Conservation (phyloP, 2,113 vertebrate species). For the Podarcis muralis region DNA sequence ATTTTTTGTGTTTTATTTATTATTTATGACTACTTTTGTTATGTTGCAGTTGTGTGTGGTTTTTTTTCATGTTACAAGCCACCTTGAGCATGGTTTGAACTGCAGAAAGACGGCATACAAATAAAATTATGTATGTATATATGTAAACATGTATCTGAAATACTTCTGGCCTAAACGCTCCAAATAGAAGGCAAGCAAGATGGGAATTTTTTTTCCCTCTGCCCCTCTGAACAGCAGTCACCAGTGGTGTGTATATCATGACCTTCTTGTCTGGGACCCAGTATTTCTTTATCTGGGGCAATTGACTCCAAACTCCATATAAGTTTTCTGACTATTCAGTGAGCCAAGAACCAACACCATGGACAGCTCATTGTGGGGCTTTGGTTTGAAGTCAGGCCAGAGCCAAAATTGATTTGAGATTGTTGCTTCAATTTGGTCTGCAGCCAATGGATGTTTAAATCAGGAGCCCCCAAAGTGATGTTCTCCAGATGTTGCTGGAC, state of each 20-base stretch:
- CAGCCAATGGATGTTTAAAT: not conserved
- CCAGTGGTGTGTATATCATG: not conserved
- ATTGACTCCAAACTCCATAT: not conserved
- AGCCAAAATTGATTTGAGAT: not conserved
- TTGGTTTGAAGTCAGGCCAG: not conserved
- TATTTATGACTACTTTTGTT: too few relatives aligned
- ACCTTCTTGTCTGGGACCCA: not conserved
- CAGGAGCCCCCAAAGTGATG: too few relatives aligned
- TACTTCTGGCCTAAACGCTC: not conserved
- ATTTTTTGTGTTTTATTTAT: too few relatives aligned
- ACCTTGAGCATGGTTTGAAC: too few relatives aligned
- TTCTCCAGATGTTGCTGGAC: too few relatives aligned
- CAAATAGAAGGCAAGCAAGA: not conserved
- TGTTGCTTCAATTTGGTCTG: not conserved
- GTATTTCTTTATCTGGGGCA: not conserved
- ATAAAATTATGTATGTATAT: too few relatives aligned
- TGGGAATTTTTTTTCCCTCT: not conserved
- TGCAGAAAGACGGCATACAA: too few relatives aligned
- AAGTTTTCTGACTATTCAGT: not conserved
- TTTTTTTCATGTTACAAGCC: too few relatives aligned
- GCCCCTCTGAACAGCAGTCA: not conserved
- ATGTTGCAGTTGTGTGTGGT: too few relatives aligned
- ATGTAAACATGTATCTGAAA: not conserved
- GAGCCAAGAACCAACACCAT: not conserved
- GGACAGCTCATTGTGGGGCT: not conserved